These are phyloP conservation scores for Onychorhynchus coronatus DNA, from an alignment of 2,113 vertebrate genomes.

Conservation along the genomic window DNA sequence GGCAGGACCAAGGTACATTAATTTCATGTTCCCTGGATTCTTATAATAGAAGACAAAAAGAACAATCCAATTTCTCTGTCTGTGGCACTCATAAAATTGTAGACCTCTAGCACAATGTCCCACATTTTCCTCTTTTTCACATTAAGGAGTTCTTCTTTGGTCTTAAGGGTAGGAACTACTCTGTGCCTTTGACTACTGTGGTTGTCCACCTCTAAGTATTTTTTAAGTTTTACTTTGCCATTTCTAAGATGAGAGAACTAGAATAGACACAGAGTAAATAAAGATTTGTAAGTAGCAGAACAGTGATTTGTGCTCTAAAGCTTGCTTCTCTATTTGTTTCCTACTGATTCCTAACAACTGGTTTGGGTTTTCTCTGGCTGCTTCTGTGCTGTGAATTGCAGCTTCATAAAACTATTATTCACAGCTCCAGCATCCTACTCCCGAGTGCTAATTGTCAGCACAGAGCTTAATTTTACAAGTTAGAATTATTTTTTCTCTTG, in stretches of 20 bases:
- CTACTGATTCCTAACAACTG: background rate
- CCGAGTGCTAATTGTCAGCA: background rate
- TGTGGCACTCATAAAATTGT: background rate
- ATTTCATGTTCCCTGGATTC: background rate
- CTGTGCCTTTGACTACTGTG: background rate
- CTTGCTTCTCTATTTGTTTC: background rate
- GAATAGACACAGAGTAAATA: background rate
- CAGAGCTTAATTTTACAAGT: background rate
- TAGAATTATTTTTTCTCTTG: background rate
- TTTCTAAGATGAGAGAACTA: background rate
- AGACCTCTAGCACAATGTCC: background rate
- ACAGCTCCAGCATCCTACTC: background rate
- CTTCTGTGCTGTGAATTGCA: background rate
- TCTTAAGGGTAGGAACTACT: background rate
- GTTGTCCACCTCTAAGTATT: background rate
- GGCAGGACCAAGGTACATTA: background rate
- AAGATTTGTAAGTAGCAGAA: background rate
- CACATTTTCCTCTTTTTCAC: background rate
- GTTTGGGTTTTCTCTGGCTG: background rate
- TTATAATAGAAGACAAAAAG: background rate
- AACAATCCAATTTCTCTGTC: background rate
- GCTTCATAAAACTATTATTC: background rate
- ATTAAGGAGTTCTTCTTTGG: background rate
- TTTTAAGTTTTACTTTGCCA: background rate
- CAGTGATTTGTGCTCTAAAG: background rate